A percentile compares a stretch with the other conserved stretches of the same genome.
Conservation (phyloP, 2,797 vertebrate species). For the Alosa sapidissima region DNA sequence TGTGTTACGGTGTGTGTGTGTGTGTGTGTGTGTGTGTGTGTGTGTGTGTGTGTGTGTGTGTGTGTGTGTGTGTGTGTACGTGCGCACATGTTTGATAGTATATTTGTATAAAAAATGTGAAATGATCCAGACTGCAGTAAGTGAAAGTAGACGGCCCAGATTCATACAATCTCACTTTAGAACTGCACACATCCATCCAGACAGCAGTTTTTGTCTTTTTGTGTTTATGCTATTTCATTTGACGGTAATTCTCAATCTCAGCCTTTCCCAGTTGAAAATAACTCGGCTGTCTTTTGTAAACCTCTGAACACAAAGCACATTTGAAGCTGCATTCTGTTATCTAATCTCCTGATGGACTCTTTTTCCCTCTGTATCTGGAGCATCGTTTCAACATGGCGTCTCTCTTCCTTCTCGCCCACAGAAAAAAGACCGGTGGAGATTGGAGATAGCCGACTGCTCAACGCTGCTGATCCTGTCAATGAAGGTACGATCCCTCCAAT, state of each 20-base stretch:
- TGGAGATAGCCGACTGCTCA: constrained; percentile 69
- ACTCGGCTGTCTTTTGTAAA: background rate
- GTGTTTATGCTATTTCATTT: background rate
- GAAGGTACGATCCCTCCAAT: constrained; percentile 61
- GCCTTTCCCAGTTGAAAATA: background rate
- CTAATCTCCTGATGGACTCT: constrained; percentile 32
- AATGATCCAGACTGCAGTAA: background rate
- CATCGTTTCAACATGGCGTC: background rate
- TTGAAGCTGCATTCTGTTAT: constrained; percentile 38
- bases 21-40: constrained; percentile 5
- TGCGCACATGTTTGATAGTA: background rate
- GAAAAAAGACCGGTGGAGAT: constrained; percentile 62
- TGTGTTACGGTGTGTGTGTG: constrained; percentile 19
- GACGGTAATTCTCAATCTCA: background rate
- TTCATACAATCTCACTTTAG: background rate
- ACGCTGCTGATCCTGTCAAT: constrained; percentile 57
- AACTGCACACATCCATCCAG: background rate
- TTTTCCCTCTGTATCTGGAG: background rate
- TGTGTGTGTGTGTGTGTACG: background rate
- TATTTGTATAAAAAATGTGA: background rate
- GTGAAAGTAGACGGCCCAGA: background rate
- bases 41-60: background rate
- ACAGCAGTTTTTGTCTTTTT: background rate
- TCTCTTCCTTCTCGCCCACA: constrained; percentile 55
- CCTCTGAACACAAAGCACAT: constrained; percentile 9